A percentile compares a stretch with the other conserved stretches of the same genome.
These are phyloP conservation scores for Macropodus opercularis DNA, from an alignment of 2,797 vertebrate species.

Conservation along the genomic window DNA sequence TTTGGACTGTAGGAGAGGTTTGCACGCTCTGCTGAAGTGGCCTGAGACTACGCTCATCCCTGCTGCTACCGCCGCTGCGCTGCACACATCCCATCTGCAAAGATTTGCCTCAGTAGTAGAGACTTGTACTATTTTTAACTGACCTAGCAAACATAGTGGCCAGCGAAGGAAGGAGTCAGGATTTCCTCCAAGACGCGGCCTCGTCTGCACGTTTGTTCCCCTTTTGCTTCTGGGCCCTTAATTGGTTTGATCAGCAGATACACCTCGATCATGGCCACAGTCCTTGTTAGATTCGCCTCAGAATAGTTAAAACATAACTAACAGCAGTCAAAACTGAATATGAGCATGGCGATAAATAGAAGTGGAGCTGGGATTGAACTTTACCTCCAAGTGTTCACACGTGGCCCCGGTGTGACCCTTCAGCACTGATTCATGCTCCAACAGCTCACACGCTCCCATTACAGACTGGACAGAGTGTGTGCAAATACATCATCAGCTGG, in stretches of 20 bases:
- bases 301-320: too few relatives aligned
- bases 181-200: conserved; percentile 40
- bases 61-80: conserved; percentile 52
- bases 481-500: conserved; percentile 60
- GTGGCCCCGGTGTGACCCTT: conserved; percentile 43
- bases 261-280: too few relatives aligned
- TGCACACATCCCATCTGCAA: conserved; percentile 73
- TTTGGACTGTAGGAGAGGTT: conserved; percentile 19
- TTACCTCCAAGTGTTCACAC: conserved; percentile 22
- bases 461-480: conserved; percentile 42
- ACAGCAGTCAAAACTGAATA: background rate
- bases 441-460: conserved; percentile 52
- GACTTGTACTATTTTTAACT: conserved; percentile 77
- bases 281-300: too few relatives aligned
- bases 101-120: conserved; percentile 75
- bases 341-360: background rate
- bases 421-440: conserved; percentile 53
- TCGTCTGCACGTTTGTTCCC: conserved; percentile 2
- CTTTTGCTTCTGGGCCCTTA: conserved; percentile 8
- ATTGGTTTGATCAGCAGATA: conserved; percentile 5
- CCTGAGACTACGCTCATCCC: conserved; percentile 41
- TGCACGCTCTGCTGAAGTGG: conserved; percentile 33
- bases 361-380: background rate
- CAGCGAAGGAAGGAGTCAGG: conserved; percentile 50
- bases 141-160: conserved; percentile 71